Evolutionary conservation across 2,113 vertebrate species (phyloP), one percentile per base, ranked within the genome.

Genomic region (Gavia stellata): DNA sequence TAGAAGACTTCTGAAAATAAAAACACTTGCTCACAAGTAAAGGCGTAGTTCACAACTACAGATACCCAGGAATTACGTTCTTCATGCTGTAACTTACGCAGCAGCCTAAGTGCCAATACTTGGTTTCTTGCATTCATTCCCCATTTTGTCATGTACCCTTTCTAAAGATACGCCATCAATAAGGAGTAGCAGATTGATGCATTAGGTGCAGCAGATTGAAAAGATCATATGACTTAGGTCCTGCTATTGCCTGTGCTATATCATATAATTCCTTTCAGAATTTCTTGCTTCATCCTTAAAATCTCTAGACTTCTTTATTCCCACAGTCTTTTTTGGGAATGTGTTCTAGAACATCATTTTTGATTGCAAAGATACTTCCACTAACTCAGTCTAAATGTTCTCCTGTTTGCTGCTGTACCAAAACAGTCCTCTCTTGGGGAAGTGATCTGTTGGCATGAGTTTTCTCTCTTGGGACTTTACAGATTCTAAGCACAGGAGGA

Each of bases 111-210:
- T 42, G 13, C 47, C n/a, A 56, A 3, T 40, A 45, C 20, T 17
- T n/a, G 44, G 21, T 52, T 47, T 53, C 70, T 70, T 75, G 31
- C 25, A 29, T 23, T 14, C 33, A 15, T 58, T 66, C 38, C 26
- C n/a, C 7, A 4, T 65, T 71, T 58, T 29, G 25, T 42, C 36
- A 14, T 0, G 0, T 45, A 31, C 26, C 5, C 7, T 44, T 78
- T 71, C 38, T 12, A 52, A 61, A 62, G 28, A 4, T 18, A 12
- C 0, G 0, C 23, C 26, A 50, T 47, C n/a, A 15, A 4, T 55
- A 71, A 72, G 19, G 36, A 38, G 21, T 14, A 75, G 42, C 12
- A 42, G 12, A 19, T 45, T n/a, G 29, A 45, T 50, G 34, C 56
- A 77, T 71, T 50, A 38, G 33, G 36, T 45, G n/a, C 16, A 50